Conservation (phyloP, 2,888 invertebrate genomes). For the Mythimna lalbum region DNA sequence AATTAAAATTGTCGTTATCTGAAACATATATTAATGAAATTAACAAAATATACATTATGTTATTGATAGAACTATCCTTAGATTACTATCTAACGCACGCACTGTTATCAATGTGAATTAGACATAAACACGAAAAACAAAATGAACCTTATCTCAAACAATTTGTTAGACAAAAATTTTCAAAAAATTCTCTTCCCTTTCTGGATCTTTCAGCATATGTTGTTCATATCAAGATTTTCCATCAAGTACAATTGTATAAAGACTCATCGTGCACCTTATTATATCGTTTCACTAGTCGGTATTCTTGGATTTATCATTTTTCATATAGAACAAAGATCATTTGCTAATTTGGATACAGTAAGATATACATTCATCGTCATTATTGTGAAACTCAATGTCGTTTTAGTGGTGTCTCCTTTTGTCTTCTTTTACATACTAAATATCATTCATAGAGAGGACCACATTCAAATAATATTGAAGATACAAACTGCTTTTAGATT, state of each 20-base stretch:
- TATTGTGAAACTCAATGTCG: not conserved
- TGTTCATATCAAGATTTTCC: conserved; percentile 19
- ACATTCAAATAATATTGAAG: conserved; percentile 23
- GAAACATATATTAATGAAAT: not conserved
- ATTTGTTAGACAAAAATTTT: conserved; percentile 24
- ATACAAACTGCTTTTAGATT: conserved; percentile 30
- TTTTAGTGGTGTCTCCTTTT: not conserved
- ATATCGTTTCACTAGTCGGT: conserved; percentile 19
- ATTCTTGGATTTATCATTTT: not conserved
- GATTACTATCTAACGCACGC: not conserved
- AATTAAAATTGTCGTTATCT: not conserved
- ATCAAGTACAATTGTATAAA: conserved; percentile 31
- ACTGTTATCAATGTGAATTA: not conserved
- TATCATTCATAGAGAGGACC: conserved; percentile 1
- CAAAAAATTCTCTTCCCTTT: conserved; percentile 25
- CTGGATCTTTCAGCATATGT: conserved; percentile 3
- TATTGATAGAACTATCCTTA: not conserved
- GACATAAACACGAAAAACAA: not conserved
- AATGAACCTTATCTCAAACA: not conserved
- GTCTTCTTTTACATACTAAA: conserved; percentile 12
- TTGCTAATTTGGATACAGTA: too few relatives aligned
- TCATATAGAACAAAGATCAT: not conserved
- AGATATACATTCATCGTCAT: not conserved
- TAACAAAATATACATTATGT: not conserved
- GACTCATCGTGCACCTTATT: conserved; percentile 11